phyloP scores from a whole-genome alignment of 2,113 vertebrate genomes.

The Anhinga anhinga region DNA sequence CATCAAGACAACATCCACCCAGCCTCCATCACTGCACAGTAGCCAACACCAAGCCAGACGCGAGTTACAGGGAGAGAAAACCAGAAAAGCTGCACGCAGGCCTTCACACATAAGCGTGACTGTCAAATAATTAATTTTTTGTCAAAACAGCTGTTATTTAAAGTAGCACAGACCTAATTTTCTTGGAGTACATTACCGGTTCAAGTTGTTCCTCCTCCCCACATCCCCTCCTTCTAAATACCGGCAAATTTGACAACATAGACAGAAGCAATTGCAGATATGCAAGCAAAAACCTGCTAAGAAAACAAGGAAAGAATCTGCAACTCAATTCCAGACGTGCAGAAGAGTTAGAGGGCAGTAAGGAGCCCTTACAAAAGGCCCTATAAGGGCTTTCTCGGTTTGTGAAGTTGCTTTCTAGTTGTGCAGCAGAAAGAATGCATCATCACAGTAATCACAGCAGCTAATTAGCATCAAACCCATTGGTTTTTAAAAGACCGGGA shows the following conservation, averaged over 20 bases:
- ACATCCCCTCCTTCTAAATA: neutral
- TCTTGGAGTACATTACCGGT: neutral
- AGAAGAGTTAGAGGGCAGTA: neutral
- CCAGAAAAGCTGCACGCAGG: neutral
- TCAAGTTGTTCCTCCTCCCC: neutral
- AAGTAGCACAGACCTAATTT: neutral
- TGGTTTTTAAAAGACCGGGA: neutral
- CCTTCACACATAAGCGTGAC: rapidly evolving
- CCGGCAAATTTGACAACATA: neutral
- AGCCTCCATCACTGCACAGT: neutral
- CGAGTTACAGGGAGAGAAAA: neutral
- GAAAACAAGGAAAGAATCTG: neutral
- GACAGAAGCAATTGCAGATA: neutral
- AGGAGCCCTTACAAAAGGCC: neutral
- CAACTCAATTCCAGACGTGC: neutral
- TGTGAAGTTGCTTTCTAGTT: neutral
- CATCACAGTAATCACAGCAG: neutral
- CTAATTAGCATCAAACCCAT: neutral
- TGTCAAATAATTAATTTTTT: neutral
- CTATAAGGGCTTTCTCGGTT: neutral
- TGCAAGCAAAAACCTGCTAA: neutral
- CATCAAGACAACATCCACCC: neutral
- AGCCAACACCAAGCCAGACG: neutral
- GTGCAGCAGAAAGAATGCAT: neutral
- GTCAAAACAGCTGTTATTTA: neutral